Evolutionary conservation across 2,888 invertebrate species (phyloP), one percentile per base, ranked within the genome.

Genomic region (Synanthedon myopaeformis): DNA sequence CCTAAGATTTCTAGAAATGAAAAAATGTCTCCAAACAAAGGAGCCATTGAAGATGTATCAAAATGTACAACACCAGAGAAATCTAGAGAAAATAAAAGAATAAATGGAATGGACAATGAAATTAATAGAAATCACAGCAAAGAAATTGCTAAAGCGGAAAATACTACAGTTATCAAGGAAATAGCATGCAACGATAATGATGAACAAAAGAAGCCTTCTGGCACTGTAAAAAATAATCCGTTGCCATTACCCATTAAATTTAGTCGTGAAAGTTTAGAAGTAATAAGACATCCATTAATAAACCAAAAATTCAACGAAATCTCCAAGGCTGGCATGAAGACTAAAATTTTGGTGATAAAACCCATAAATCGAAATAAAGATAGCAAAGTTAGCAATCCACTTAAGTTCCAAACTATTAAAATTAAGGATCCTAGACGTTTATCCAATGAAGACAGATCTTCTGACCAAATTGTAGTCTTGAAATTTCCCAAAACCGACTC

Each of bases 341-440:
- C 86, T 3, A 86, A 87, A 71, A 83, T 87, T 61, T 67, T 87
- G 56, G 80, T 87, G 12, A 86, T 87, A 42, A 87, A 87, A 67
- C 85, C 85, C 49, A 79, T 86, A 14, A 79, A 82, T 57, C 72
- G 82, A 59, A 79, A 74, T 54, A 76, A 76, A 62, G 84, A 82
- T 61, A 76, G 78, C 3, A 60, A 62, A 17, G 57, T 74, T 13
- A 78, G 72, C 48, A 60, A 71, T 2, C 69, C 83, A 19, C 61
- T 85, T 12, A 84, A 84, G 65, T 83, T 81, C 58, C 84, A 84
- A 69, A 86, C 83, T 91, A 72, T 96, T 91, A 88, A 97, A 95
- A 80, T 97, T 91, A 62, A 84, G 63, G 85, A 85, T 59, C 70
- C 62, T 57, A 79, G 77, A 59, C 64, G 62, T 54, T 60, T 66